Conservation (phyloP, 1,140 invertebrate species). For the Uloborus diversus region DNA sequence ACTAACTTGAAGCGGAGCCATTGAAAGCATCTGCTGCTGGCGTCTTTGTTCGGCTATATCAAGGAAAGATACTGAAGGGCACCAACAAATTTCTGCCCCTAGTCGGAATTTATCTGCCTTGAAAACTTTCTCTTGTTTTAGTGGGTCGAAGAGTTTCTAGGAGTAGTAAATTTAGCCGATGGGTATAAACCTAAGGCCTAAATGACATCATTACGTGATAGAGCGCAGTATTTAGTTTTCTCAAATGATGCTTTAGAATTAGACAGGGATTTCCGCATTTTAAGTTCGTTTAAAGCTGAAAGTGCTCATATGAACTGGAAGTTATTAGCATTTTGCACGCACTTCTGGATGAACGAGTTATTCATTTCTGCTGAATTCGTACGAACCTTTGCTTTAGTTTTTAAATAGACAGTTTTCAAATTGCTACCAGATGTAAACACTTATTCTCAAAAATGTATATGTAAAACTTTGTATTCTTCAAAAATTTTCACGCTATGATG, state of each 20-base stretch:
- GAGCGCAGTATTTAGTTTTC: conserved; percentile 24
- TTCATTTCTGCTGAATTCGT: background rate
- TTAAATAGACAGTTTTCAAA: too few species aligned
- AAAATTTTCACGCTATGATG: too few species aligned
- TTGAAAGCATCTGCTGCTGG: conserved; percentile 5
- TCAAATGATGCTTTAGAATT: too few species aligned
- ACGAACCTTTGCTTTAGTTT: background rate
- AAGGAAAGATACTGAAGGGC: background rate
- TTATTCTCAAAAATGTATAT: too few species aligned
- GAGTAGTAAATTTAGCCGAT: background rate
- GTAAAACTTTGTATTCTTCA: too few species aligned
- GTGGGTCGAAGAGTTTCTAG: background rate
- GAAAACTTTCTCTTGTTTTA: conserved; percentile 32
- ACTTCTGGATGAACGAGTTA: background rate
- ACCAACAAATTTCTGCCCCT: too few species aligned
- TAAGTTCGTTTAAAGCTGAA: background rate
- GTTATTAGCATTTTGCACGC: conserved; percentile 27
- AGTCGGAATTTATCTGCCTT: conserved; percentile 27
- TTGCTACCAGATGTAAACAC: too few species aligned
- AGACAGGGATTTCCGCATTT: background rate
- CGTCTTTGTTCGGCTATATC: conserved; percentile 2
- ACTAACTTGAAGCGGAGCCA: conserved; percentile 18
- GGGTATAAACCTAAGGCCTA: conserved; percentile 20
- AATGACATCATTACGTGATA: conserved; percentile 25
- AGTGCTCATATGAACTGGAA: conserved; percentile 13